These are phyloP conservation scores for Drosophila fulvimacula DNA, from an alignment of 2,888 invertebrate species.

Conservation along the genomic window DNA sequence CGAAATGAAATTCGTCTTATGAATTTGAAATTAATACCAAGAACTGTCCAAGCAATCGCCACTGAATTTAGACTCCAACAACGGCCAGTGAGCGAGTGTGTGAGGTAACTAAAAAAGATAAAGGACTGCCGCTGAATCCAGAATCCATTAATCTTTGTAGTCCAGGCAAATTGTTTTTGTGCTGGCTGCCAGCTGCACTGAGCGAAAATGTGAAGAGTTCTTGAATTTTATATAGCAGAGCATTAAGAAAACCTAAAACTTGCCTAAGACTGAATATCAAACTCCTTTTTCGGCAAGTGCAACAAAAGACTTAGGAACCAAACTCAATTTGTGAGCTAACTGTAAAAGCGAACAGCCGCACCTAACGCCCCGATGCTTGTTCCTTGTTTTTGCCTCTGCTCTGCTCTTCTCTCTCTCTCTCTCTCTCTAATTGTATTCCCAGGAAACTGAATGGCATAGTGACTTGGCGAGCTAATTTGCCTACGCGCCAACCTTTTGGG, in stretches of 20 bases:
- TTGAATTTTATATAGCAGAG: neutral
- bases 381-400: neutral
- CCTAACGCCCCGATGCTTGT: conserved; percentile 56
- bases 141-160: conserved; percentile 71
- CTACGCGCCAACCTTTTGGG: conserved; percentile 60
- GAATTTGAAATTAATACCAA: conserved; percentile 80
- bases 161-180: conserved; percentile 62
- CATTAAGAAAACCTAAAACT: neutral
- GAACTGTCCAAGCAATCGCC: conserved; percentile 82
- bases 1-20: conserved; percentile 75
- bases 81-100: neutral
- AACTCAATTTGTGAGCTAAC: conserved; percentile 73
- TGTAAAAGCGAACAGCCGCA: conserved; percentile 60
- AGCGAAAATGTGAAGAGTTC: neutral
- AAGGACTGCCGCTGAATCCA: conserved; percentile 20
- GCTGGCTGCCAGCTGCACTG: conserved; percentile 11
- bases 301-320: conserved; percentile 15
- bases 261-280: neutral
- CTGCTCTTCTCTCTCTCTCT: neutral
- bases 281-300: conserved; percentile 1
- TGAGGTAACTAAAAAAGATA: conserved; percentile 6
- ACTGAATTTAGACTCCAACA: conserved; percentile 61
- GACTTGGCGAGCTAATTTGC: conserved; percentile 68
- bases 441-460: conserved; percentile 51
- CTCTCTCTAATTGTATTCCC: conserved; percentile 71